Base-by-base conservation (phyloP, 2,113 vertebrate species). In the Beaufortia kweichowensis region DNA sequence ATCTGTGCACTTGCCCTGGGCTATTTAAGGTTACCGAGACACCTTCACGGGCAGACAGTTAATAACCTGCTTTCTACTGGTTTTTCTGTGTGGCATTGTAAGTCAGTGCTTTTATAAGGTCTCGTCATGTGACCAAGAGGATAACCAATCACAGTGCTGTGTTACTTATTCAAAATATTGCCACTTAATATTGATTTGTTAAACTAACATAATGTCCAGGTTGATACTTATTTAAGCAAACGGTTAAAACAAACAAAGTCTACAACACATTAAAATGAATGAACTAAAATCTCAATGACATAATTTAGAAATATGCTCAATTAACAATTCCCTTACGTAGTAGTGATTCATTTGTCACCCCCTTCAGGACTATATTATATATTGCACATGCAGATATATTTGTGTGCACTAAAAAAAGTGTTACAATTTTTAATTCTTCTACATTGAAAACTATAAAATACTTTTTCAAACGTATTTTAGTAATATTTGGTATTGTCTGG, bases 21-120 rank as follows among this genome's bases (percentile, higher is more conserved):
- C 64, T 80, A 35, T 82, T 74, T 75, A 48, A 82, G 33, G 75
- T 62, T 53, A 61, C 50, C 48, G 46, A 77, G 35, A 77, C 71
- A 23, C 35, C 21, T 60, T 67, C 61, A 70, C 61, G 21, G 14
- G 29, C 21, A 43, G 39, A 7, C 64, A 28, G 59, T 21, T 14
- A 19, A 1, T 10, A 24, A n/a, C 63, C 23, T n/a, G 0, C 19
- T 35, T 56, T 50, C 31, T 43, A 17, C 6, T 11, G 6, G n/a
- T n/a, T 39, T 46, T 39, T 17, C 55, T 21, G 3, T 57, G 23
- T 59, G 24, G 19, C 14, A 35, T 56, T 56, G 33, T 35, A 46
- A 70, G n/a, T 39, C 48, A 41, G 53, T 26, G 33, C 7, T 28
- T 59, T 46, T 24, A 14, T 26, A 50, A 71, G 3, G 31, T 57